phyloP scores from a whole-genome alignment of 2,888 invertebrate genomes.

The Caenorhabditis uteleia region DNA sequence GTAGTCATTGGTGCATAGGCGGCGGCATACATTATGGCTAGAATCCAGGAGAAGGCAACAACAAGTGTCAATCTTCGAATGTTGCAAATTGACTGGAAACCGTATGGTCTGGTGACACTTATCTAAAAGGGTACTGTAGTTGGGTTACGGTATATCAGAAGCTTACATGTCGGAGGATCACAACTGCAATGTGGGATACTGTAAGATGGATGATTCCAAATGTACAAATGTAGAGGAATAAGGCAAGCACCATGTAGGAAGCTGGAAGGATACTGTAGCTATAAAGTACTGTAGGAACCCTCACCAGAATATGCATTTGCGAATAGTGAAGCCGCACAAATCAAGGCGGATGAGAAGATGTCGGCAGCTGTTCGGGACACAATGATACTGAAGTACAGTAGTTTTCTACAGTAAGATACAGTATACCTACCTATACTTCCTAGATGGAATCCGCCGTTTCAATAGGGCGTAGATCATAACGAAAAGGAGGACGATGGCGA shows the following conservation, averaged over 20 bases:
- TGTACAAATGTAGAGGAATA: constrained; percentile 57
- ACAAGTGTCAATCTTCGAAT: constrained; percentile 35
- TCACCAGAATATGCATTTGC: constrained; percentile 36
- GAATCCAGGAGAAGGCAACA: constrained; percentile 40
- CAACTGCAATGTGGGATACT: constrained; percentile 51
- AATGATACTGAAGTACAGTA: constrained; percentile 37
- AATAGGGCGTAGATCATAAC: constrained; percentile 44
- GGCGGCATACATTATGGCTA: constrained; percentile 45
- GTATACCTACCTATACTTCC: constrained; percentile 45
- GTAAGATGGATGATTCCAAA: constrained; percentile 54
- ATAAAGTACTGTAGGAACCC: neutral
- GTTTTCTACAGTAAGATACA: neutral
- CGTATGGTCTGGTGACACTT: constrained; percentile 51
- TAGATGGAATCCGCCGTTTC: constrained; percentile 44
- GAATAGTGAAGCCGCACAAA: constrained; percentile 42
- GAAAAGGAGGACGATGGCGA: constrained; percentile 37
- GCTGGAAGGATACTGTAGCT: constrained; percentile 22
- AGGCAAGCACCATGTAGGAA: constrained; percentile 52
- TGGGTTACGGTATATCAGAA: neutral
- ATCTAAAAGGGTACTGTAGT: constrained; percentile 28
- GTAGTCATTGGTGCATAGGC: constrained; percentile 50
- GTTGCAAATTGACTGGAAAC: constrained; percentile 48
- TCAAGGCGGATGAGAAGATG: constrained; percentile 46
- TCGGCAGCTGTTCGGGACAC: constrained; percentile 44
- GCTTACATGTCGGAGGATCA: constrained; percentile 53